Evolutionary conservation across 2,797 vertebrate species (phyloP), one percentile per base, ranked within the genome.

Genomic region (Neomorphus geoffroyi): DNA sequence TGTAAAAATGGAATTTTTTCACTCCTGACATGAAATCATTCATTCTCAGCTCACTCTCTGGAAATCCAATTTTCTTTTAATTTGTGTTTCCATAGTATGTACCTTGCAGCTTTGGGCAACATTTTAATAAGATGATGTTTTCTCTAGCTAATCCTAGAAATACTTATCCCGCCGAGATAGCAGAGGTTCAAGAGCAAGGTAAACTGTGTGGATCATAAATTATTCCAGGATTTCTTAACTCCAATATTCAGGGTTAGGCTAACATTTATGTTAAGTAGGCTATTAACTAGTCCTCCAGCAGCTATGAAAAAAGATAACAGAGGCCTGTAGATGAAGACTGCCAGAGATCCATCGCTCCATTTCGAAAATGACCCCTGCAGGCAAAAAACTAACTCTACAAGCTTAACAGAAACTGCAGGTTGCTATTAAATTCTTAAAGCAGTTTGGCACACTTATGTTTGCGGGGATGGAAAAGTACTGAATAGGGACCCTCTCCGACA

Each of bases 51-150:
- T 88, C 56, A 67, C 41, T 24, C 30, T 78, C 82, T 90, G 48
- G 35, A 85, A 95, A 94, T 77, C 26, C 43, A 71, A 80, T 93
- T 87, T 78, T 88, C 57, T 73, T 85, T 80, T 80, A 74, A 88
- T 83, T 89, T 90, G 19, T 51, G n/a, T 91, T 93, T 82, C 62
- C 19, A 18, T 43, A 12, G 4, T 61, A 46, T 39, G 21, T 61
- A 57, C 30, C 13, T 66, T 66, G 54, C 24, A 74, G 66, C 73
- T 91, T 66, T 93, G 73, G 65, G 80, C 46, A 88, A 81, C 26
- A 60, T 70, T 90, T 85, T 81, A 81, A 83, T 58, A 79, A 69
- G 43, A 56, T 58, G n/a, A 45, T 51, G 35, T 57, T 96, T 93
- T 93, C 53, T 89, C 35, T 72, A n/a, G 41, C 33, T 92, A 81